A percentile compares a stretch with the other conserved stretches of the same genome.
These are phyloP conservation scores for Brachypalpus laphriformis DNA, from an alignment of 2,888 invertebrate genomes.

Conservation along the genomic window DNA sequence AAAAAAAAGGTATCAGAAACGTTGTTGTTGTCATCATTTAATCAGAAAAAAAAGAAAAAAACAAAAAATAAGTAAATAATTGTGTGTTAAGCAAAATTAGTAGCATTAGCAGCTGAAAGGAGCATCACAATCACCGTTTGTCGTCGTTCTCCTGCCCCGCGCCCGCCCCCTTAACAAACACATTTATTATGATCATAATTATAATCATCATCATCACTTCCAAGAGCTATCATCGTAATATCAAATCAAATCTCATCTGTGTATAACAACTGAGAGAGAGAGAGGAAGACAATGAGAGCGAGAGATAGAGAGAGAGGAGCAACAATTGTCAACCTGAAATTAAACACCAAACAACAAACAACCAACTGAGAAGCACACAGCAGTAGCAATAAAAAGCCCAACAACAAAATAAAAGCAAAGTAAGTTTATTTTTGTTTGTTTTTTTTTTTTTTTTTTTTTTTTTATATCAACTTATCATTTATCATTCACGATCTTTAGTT, in stretches of 20 bases:
- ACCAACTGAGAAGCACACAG: conserved; percentile 40
- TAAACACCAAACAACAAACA: conserved; percentile 43
- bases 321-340: conserved; percentile 53
- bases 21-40: conserved; percentile 73
- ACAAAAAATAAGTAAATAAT: conserved; percentile 34
- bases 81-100: conserved; percentile 62
- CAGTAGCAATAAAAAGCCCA: conserved; percentile 48
- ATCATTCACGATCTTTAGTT: too few relatives aligned
- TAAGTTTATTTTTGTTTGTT: conserved; percentile 24
- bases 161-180: conserved; percentile 17
- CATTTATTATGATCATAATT: conserved; percentile 35
- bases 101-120: conserved; percentile 63
- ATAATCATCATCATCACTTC: conserved; percentile 40
- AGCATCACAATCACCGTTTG: conserved; percentile 64
- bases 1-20: conserved; percentile 69
- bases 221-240: conserved; percentile 54
- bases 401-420: conserved; percentile 59
- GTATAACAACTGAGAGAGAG: conserved; percentile 39
- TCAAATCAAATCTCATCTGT: conserved; percentile 58
- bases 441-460: background rate
- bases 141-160: conserved; percentile 64
- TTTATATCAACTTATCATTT: background rate
- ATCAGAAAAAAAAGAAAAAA: conserved; percentile 56
- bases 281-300: conserved; percentile 36
- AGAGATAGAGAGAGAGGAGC: conserved; percentile 36